Percentiles rank a stretch among this genome's conserved stretches.
These are phyloP conservation scores for Pagetopsis macropterus DNA, from an alignment of 2,797 vertebrate species.

Conservation along the genomic window DNA sequence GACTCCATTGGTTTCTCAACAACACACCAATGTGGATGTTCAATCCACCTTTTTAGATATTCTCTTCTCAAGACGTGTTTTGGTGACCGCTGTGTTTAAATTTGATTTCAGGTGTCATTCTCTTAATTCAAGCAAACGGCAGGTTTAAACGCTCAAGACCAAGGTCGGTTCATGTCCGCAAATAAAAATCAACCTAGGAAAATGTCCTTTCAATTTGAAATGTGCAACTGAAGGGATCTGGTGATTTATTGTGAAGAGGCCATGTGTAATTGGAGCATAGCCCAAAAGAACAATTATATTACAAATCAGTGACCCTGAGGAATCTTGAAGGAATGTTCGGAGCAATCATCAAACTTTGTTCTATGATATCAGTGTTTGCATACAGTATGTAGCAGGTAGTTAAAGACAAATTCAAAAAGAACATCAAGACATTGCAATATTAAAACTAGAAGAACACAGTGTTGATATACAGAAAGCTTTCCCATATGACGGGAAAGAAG, in stretches of 20 bases:
- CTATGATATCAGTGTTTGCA: background rate
- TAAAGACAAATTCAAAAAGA: background rate
- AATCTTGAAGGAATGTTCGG: slow-evolving; percentile 27
- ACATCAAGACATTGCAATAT: slow-evolving; percentile 16
- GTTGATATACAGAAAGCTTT: background rate
- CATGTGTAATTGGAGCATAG: slow-evolving; percentile 32
- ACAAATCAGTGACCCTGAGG: slow-evolving; percentile 26
- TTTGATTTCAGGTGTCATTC: slow-evolving; percentile 14
- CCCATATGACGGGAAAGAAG: no score
- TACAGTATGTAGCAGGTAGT: background rate
- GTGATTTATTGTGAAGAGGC: slow-evolving; percentile 8
- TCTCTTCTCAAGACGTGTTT: slow-evolving; percentile 6
- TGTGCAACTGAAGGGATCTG: slow-evolving; percentile 6
- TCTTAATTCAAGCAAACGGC: slow-evolving; percentile 8
- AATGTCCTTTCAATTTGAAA: slow-evolving; percentile 19
- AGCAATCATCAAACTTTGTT: slow-evolving; percentile 2
- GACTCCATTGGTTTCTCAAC: slow-evolving; percentile 15
- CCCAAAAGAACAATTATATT: slow-evolving; percentile 12
- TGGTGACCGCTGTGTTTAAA: background rate
- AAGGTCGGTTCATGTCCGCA: slow-evolving; percentile 29
- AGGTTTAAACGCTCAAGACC: slow-evolving; percentile 22
- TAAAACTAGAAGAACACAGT: background rate
- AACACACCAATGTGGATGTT: background rate
- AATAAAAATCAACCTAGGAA: background rate
- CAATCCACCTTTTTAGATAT: background rate